Evolutionary conservation across 2,888 invertebrate genomes (phyloP).

Genomic region (Nebria salina): DNA sequence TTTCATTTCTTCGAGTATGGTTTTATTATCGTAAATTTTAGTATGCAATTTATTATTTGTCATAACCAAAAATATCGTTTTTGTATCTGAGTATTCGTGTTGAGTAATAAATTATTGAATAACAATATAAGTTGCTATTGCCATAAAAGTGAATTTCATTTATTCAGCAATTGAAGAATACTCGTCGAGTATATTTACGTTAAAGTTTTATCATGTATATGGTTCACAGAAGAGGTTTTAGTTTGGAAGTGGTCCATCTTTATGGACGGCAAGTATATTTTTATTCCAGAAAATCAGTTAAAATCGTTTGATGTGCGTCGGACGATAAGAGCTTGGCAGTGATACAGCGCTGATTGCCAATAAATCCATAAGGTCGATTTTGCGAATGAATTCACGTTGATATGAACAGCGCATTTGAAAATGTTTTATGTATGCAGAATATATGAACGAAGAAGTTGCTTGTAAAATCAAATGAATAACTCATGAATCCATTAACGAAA

Average conservation of each 20-base stretch:
- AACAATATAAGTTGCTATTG: background rate
- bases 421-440: constrained; percentile 44
- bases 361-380: constrained; percentile 37
- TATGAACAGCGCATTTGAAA: constrained; percentile 19
- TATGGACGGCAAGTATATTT: constrained; percentile 16
- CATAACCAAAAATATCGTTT: background rate
- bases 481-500: constrained; percentile 43
- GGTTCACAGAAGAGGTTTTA: background rate
- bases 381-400: constrained; percentile 26
- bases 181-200: background rate
- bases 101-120: background rate
- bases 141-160: background rate
- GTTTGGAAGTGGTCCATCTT: background rate
- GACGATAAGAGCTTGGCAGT: constrained; percentile 16
- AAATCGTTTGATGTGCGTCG: constrained; percentile 32
- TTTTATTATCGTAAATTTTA: background rate
- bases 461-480: constrained; percentile 33
- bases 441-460: constrained; percentile 28
- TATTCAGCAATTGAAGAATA: background rate
- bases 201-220: background rate
- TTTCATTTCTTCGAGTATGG: background rate
- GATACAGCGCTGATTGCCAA: constrained; percentile 36
- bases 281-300: constrained; percentile 34
- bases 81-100: background rate
- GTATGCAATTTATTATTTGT: background rate